Conservation (phyloP, 37 sponge, comb jelly and placozoan species). For the Haliclona indistincta region DNA sequence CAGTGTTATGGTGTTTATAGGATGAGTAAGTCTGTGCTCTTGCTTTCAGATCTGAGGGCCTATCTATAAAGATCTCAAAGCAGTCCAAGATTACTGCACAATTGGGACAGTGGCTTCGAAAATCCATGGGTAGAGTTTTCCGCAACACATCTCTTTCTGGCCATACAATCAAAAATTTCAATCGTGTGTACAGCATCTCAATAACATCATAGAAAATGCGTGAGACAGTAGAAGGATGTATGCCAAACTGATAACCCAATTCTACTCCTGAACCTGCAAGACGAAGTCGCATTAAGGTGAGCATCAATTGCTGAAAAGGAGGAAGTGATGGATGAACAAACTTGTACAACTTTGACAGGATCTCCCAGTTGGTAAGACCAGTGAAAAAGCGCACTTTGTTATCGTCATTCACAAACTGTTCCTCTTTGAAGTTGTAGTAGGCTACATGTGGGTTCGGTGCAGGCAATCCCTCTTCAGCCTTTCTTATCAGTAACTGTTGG, state of each 20-base stretch:
- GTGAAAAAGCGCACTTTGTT: not conserved
- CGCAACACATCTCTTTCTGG: constrained; percentile 10
- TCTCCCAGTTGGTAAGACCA: not conserved
- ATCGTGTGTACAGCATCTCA: not conserved
- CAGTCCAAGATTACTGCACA: constrained; percentile 36
- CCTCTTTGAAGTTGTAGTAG: no score
- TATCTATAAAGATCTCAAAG: constrained; percentile 39
- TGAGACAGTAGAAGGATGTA: constrained; percentile 12
- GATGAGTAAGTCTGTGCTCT: constrained; percentile 57
- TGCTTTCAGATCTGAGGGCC: constrained; percentile 19
- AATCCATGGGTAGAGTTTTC: constrained; percentile 3
- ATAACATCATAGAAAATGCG: constrained; percentile 17
- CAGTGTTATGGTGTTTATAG: constrained; percentile 72
- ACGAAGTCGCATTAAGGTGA: constrained; percentile 44
- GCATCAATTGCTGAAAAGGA: constrained; percentile 23
- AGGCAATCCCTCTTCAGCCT: no score
- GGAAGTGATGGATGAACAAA: not conserved
- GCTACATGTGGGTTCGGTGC: no score
- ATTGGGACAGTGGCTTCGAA: not conserved
- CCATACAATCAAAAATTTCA: not conserved
- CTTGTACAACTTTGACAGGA: not conserved
- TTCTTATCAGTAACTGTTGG: no score
- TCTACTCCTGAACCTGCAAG: constrained; percentile 17
- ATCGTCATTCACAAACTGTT: not conserved
- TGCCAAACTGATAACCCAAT: constrained; percentile 17